These are phyloP conservation scores for Heterodera schachtii DNA, from an alignment of 1,140 invertebrate species.

Conservation along the genomic window DNA sequence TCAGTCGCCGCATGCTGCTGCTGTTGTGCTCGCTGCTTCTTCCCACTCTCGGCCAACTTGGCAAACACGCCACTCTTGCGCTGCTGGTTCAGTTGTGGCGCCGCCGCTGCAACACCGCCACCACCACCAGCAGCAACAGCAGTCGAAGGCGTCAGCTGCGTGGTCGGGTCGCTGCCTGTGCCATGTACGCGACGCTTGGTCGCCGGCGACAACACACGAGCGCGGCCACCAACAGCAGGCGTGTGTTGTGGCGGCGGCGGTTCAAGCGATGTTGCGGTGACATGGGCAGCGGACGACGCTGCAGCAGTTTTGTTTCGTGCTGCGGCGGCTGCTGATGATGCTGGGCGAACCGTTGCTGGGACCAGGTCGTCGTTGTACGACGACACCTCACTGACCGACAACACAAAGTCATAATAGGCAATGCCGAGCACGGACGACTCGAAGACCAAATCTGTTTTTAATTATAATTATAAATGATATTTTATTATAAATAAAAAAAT, in stretches of 20 bases:
- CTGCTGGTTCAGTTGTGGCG: background rate
- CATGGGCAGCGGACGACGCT: no score
- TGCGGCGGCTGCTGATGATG: background rate
- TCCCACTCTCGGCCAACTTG: background rate
- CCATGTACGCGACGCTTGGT: slow-evolving; percentile 2
- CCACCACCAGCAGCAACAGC: background rate
- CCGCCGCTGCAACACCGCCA: background rate
- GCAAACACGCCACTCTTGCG: background rate
- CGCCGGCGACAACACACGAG: background rate
- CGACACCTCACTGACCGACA: slow-evolving; percentile 41
- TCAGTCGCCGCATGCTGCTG: background rate
- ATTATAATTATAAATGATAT: background rate
- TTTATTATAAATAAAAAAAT: no score
- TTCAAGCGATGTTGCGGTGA: background rate
- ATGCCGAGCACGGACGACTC: slow-evolving; percentile 38
- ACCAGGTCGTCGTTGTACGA: background rate
- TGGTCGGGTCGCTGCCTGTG: background rate
- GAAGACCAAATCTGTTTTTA: slow-evolving; percentile 27
- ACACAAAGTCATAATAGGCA: slow-evolving; percentile 56
- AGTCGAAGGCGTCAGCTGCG: background rate
- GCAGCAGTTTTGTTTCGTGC: no score
- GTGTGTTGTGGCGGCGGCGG: no score
- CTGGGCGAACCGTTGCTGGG: no score
- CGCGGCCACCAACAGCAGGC: no score
- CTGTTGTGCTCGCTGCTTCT: background rate